A percentile compares a stretch with the other conserved stretches of the same genome.
Evolutionary conservation across 2,888 invertebrate genomes (phyloP).

Genomic region (Zaprionus bogoriensis): DNA sequence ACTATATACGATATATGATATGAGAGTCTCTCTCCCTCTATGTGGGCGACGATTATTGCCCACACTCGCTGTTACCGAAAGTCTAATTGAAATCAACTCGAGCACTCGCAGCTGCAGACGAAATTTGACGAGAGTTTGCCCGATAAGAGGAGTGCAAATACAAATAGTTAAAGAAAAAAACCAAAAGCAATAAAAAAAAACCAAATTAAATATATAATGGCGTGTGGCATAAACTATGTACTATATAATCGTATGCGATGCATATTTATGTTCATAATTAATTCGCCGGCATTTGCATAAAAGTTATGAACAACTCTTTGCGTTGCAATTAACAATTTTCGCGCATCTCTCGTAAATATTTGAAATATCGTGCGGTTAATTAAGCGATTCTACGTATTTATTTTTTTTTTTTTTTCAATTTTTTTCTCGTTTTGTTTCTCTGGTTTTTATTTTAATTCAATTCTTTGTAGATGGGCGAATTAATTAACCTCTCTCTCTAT

Average conservation of each 20-base stretch:
- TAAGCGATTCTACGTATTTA: background rate
- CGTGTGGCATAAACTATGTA: background rate
- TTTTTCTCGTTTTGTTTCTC: slow-evolving; percentile 5
- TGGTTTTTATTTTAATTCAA: slow-evolving; percentile 3
- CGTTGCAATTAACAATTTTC: slow-evolving; percentile 43
- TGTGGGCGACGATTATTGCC: background rate
- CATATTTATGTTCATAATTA: slow-evolving; percentile 22
- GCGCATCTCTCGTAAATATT: slow-evolving; percentile 12
- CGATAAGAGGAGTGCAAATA: no score
- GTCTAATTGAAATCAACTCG: slow-evolving; percentile 15
- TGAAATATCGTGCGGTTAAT: slow-evolving; percentile 36
- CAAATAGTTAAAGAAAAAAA: no score
- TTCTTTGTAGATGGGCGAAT: slow-evolving; percentile 15
- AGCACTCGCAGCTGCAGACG: background rate
- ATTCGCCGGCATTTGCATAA: slow-evolving; percentile 40
- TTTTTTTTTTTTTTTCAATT: background rate
- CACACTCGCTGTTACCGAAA: background rate
- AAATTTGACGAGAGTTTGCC: background rate
- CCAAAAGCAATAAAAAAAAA: no score
- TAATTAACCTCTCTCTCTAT: slow-evolving; percentile 17
- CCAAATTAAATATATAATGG: no score
- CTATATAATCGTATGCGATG: background rate
- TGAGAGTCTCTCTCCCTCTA: no score
- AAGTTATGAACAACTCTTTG: slow-evolving; percentile 35
- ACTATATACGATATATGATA: background rate